Percentiles rank a stretch among this genome's conserved stretches.
phyloP scores from a whole-genome alignment of 1,140 invertebrate species.

The Ceratina calcarata region DNA sequence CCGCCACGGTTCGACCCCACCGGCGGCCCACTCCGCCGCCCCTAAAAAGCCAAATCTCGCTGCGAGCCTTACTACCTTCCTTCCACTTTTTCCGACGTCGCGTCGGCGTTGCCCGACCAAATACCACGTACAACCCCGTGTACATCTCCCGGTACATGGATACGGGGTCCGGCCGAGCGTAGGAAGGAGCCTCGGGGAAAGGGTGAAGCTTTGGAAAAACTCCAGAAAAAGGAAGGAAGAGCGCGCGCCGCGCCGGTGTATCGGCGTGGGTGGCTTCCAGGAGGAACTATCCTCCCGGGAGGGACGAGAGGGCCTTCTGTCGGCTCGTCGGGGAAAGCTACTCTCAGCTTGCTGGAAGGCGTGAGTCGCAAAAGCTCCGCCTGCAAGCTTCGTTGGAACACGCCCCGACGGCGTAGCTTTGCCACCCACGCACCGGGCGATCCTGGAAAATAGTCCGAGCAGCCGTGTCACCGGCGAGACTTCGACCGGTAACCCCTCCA shows the following conservation, averaged over 20 bases:
- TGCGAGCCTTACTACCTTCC: conserved; percentile 21
- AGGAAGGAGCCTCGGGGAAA: neutral
- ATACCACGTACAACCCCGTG: conserved; percentile 11
- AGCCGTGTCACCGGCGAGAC: conserved; percentile 53
- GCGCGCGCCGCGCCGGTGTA: conserved; percentile 1
- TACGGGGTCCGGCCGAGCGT: neutral
- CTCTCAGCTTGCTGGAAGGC: conserved; percentile 64
- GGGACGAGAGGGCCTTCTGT: conserved; percentile 37
- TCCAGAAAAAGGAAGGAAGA: conserved; percentile 50
- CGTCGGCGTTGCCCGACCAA: conserved; percentile 17
- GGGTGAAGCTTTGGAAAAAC: conserved; percentile 45
- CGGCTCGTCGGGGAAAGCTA: conserved; percentile 66
- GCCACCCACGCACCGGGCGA: conserved; percentile 52
- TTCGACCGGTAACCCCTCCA: conserved; percentile 56
- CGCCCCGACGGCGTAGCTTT: conserved; percentile 64
- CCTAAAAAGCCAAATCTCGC: conserved; percentile 49
- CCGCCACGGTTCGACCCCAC: conserved; percentile 24
- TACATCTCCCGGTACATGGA: conserved; percentile 37
- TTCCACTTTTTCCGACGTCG: conserved; percentile 32
- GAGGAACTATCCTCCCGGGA: conserved; percentile 33
- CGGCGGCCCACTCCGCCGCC: conserved; percentile 53
- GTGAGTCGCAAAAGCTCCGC: conserved; percentile 76
- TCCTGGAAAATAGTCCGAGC: conserved; percentile 59
- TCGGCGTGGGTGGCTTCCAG: conserved; percentile 12
- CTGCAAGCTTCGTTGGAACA: conserved; percentile 75